phyloP scores from a whole-genome alignment of 2,797 vertebrate species.

The Champsocephalus esox region DNA sequence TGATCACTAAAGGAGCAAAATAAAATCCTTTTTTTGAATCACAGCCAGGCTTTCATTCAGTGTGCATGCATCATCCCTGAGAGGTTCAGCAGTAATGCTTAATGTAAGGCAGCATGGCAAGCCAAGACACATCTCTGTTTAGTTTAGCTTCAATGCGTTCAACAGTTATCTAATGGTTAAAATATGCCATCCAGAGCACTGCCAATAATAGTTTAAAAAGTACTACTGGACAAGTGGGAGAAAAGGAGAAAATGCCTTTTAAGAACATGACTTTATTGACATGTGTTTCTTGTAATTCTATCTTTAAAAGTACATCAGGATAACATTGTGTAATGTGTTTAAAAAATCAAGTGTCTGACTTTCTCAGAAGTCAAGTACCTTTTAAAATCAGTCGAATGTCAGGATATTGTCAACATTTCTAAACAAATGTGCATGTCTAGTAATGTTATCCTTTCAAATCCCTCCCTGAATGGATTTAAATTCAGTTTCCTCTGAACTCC shows the following conservation, averaged over 20 bases:
- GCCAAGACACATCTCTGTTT: conserved; percentile 49
- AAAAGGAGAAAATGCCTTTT: background rate
- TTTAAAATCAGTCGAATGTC: conserved; percentile 1
- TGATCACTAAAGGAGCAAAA: conserved; percentile 29
- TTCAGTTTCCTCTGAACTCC: conserved; percentile 41
- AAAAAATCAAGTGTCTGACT: background rate
- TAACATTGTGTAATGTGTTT: background rate
- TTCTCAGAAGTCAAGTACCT: background rate
- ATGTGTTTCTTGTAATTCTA: background rate
- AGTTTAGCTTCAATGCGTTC: conserved; percentile 28
- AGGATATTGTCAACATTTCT: conserved; percentile 12
- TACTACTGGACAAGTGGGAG: background rate
- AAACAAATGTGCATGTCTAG: background rate
- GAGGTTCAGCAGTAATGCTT: conserved; percentile 39
- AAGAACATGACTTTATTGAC: background rate
- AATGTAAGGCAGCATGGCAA: conserved; percentile 47
- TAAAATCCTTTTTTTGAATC: conserved; percentile 12
- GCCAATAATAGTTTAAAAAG: conserved; percentile 17
- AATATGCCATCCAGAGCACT: conserved; percentile 27
- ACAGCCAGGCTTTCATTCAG: background rate
- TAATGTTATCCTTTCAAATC: conserved; percentile 39
- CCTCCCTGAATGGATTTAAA: conserved; percentile 12
- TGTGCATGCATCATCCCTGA: conserved; percentile 24
- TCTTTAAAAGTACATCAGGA: background rate
- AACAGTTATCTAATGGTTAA: conserved; percentile 45